Percentiles rank a stretch among this genome's conserved stretches.
Conservation (phyloP, 1,140 invertebrate species). For the Drosophila paulistorum region DNA sequence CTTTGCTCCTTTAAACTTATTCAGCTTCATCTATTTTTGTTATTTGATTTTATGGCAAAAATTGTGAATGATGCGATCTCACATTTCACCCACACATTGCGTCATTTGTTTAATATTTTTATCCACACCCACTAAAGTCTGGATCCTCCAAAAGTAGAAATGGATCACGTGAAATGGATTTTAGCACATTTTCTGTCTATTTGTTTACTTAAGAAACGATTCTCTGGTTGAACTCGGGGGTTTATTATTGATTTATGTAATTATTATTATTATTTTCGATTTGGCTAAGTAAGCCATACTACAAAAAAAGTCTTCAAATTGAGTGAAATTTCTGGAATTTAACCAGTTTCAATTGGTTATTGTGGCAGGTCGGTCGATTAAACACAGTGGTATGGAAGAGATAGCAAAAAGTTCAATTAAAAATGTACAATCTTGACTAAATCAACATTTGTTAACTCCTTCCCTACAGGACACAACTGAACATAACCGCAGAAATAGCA, state of each 20-base stretch:
- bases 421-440: not conserved
- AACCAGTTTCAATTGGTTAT: slow-evolving; percentile 82
- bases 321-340: slow-evolving; percentile 41
- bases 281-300: not conserved
- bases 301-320: slow-evolving; percentile 49
- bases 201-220: slow-evolving; percentile 17
- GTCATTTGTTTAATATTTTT: not conserved
- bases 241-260: slow-evolving; percentile 19
- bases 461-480: slow-evolving; percentile 19
- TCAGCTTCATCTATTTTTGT: not conserved
- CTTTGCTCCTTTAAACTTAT: too few relatives aligned
- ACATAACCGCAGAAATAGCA: not conserved
- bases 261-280: slow-evolving; percentile 5
- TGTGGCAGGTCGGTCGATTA: slow-evolving; percentile 76
- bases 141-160: slow-evolving; percentile 3
- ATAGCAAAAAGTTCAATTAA: slow-evolving; percentile 20
- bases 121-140: slow-evolving; percentile 16
- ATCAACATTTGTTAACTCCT: slow-evolving; percentile 28
- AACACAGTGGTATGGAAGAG: slow-evolving; percentile 10
- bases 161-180: slow-evolving; percentile 39
- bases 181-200: slow-evolving; percentile 59
- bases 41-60: not conserved
- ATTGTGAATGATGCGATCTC: not conserved
- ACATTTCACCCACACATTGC: not conserved
- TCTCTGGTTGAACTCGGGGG: not conserved